Evolutionary conservation across 2,797 vertebrate species (phyloP).

Genomic region (Pantherophis alleghaniensis): DNA sequence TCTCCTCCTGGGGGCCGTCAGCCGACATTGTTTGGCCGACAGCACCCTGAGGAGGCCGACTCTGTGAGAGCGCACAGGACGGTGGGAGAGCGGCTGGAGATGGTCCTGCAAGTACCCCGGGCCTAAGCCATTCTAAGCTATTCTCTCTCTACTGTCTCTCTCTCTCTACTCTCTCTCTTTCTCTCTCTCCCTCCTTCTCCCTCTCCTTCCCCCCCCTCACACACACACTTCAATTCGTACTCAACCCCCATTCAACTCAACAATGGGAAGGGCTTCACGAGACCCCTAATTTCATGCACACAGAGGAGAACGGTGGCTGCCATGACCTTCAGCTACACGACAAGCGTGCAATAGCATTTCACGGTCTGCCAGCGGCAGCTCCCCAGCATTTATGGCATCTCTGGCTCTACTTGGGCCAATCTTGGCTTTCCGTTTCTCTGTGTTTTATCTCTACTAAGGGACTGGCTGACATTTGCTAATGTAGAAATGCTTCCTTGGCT

Average conservation of each 20-base stretch:
- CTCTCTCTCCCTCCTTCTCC: too few relatives aligned
- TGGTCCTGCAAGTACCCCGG: too few relatives aligned
- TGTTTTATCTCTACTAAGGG: conserved; percentile 16
- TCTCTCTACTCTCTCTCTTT: too few relatives aligned
- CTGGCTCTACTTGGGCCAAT: neutral
- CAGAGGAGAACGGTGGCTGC: neutral
- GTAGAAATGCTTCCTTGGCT: neutral
- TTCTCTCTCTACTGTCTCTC: too few relatives aligned
- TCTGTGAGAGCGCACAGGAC: too few relatives aligned
- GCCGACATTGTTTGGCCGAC: too few relatives aligned
- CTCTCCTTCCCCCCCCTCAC: too few relatives aligned
- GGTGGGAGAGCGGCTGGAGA: too few relatives aligned
- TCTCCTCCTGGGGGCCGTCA: too few relatives aligned
- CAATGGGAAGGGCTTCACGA: neutral
- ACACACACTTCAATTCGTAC: neutral
- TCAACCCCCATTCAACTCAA: neutral
- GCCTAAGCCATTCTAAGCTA: too few relatives aligned
- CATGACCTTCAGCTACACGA: neutral
- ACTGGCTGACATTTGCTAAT: conserved; percentile 36
- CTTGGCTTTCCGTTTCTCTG: neutral
- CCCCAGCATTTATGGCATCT: neutral
- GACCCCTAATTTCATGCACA: neutral
- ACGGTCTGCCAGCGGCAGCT: neutral
- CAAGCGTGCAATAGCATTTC: neutral
- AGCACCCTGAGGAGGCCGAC: too few relatives aligned